Conservation (phyloP, 2,113 vertebrate species). For the Corythaeola cristata region DNA sequence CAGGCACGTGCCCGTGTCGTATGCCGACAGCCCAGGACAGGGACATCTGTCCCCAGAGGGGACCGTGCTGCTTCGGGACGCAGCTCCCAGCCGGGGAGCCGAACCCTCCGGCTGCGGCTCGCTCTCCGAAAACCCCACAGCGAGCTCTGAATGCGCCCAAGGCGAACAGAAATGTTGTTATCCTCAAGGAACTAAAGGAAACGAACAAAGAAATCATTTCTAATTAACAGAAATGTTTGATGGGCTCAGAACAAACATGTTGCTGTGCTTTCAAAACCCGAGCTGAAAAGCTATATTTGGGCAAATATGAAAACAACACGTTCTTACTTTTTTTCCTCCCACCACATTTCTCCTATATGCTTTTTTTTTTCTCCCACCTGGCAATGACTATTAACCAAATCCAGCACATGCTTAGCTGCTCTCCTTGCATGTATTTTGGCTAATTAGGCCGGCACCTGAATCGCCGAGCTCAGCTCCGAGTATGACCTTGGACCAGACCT, state of each 20-base stretch:
- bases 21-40: not conserved
- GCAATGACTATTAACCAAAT: not conserved
- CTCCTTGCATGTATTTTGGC: not conserved
- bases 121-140: not conserved
- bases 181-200: not conserved
- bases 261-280: conserved; percentile 8
- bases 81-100: not conserved
- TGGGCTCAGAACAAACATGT: conserved; percentile 42
- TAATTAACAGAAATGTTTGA: conserved; percentile 47
- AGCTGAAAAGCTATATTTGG: conserved; percentile 49
- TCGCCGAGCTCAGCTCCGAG: not conserved
- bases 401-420: not conserved
- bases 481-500: not conserved
- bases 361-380: not conserved
- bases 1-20: not conserved
- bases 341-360: not conserved
- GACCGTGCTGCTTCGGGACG: not conserved
- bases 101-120: not conserved
- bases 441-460: not conserved
- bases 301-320: conserved; percentile 39
- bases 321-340: not conserved
- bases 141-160: not conserved
- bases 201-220: conserved; percentile 39
- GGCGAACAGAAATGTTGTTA: not conserved
- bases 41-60: not conserved